These are phyloP conservation scores for Cercopithecus neglectus DNA, from an alignment of 2,797 vertebrate genomes.

Conservation along the genomic window DNA sequence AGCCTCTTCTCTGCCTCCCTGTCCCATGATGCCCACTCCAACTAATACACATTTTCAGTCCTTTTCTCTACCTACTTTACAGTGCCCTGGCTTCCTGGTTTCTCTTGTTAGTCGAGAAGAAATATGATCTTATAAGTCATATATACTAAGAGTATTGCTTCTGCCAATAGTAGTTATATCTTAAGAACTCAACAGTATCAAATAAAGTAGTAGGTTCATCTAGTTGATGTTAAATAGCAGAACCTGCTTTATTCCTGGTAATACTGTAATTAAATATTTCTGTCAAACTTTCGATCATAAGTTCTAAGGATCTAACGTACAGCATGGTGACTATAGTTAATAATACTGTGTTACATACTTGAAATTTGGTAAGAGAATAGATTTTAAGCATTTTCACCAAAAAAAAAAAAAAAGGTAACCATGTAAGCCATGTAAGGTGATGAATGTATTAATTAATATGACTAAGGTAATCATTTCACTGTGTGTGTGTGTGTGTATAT, in stretches of 20 bases:
- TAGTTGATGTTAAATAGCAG: not conserved
- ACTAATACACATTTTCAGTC: not conserved
- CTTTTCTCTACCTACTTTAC: not conserved
- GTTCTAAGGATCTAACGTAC: not conserved
- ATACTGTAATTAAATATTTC: slow-evolving; percentile 12
- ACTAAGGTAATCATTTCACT: not conserved
- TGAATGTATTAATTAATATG: not conserved
- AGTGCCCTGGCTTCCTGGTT: not conserved
- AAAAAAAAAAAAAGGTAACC: not conserved
- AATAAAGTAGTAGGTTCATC: not conserved
- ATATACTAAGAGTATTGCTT: not conserved
- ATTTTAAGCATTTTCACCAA: not conserved
- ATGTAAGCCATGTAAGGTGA: not conserved
- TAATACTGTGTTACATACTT: not conserved
- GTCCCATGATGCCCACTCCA: not conserved
- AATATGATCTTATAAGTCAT: not conserved
- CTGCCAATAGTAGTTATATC: not conserved
- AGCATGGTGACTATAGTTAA: not conserved
- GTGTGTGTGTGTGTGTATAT: too few relatives aligned
- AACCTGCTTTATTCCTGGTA: not conserved
- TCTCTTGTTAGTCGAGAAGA: not conserved
- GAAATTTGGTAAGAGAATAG: not conserved
- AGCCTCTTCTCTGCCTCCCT: not conserved
- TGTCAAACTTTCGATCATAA: not conserved
- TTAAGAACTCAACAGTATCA: not conserved